These are phyloP conservation scores for Thalassarche chlororhynchos DNA, from an alignment of 2,113 vertebrate genomes.

Conservation along the genomic window DNA sequence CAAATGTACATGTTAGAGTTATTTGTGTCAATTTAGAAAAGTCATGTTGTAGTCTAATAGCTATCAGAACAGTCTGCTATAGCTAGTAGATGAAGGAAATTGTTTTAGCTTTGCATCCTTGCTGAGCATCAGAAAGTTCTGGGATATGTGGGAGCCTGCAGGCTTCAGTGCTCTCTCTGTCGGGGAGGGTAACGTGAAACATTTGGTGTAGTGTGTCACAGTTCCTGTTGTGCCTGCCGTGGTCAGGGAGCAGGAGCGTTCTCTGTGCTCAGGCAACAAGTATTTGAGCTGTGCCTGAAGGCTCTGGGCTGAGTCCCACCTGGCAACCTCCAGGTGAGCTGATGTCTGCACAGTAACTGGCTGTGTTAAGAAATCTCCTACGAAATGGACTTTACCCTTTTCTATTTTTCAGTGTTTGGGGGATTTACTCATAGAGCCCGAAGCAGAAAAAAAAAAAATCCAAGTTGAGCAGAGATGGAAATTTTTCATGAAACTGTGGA, in stretches of 20 bases:
- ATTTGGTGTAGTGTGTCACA: not conserved
- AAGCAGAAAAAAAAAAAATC: not conserved
- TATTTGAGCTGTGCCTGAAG: not conserved
- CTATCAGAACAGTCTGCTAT: not conserved
- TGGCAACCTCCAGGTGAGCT: not conserved
- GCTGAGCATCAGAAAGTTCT: not conserved
- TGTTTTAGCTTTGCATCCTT: not conserved
- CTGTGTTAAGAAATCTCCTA: not conserved
- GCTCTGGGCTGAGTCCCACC: not conserved
- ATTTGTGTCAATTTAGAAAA: not conserved
- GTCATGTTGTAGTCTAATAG: not conserved
- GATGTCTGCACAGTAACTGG: not conserved
- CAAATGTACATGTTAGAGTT: not conserved
- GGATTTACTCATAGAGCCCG: not conserved
- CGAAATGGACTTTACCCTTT: not conserved
- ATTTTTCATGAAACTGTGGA: not conserved
- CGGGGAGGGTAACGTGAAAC: fast-evolving
- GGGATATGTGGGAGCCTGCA: not conserved
- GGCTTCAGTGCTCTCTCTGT: not conserved
- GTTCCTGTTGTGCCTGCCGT: not conserved
- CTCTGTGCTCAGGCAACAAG: not conserved
- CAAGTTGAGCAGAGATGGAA: not conserved
- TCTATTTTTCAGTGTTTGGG: not conserved
- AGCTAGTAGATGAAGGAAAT: not conserved
- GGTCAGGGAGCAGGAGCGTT: not conserved